A percentile compares a stretch with the other conserved stretches of the same genome.
Conservation (phyloP, 2,797 vertebrate genomes). For the Odontamblyopus lacepedii region DNA sequence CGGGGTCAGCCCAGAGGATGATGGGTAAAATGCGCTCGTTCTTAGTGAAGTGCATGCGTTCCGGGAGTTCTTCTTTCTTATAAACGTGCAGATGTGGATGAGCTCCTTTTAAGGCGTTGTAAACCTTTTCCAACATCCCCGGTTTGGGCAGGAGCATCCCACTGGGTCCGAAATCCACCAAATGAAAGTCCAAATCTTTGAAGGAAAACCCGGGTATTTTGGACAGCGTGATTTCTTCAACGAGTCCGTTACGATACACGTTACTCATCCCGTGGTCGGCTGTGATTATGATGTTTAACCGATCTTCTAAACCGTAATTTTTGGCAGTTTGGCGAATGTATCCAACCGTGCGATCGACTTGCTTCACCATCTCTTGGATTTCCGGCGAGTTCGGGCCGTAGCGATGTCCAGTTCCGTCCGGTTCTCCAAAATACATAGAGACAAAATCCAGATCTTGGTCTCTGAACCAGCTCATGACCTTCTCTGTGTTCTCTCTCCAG, state of each 20-base stretch:
- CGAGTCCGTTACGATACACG: slow-evolving; percentile 58
- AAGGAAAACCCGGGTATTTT: slow-evolving; percentile 81
- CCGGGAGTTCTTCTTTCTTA: slow-evolving; percentile 87
- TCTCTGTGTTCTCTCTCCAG: slow-evolving; percentile 83
- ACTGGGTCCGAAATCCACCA: slow-evolving; percentile 86
- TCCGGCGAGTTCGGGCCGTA: slow-evolving; percentile 84
- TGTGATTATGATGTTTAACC: slow-evolving; percentile 87
- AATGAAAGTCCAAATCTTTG: slow-evolving; percentile 82
- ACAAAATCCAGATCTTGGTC: slow-evolving; percentile 82
- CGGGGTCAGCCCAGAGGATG: slow-evolving; percentile 80
- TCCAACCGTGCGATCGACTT: slow-evolving; percentile 87
- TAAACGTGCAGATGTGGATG: slow-evolving; percentile 87
- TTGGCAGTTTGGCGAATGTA: slow-evolving; percentile 78
- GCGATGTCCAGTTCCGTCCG: slow-evolving; percentile 84
- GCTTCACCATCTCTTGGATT: slow-evolving; percentile 79
- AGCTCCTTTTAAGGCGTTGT: slow-evolving; percentile 76
- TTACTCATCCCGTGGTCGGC: slow-evolving; percentile 90
- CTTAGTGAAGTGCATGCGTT: slow-evolving; percentile 77
- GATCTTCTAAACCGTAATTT: slow-evolving; percentile 50
- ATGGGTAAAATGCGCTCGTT: slow-evolving; percentile 84
- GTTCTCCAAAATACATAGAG: slow-evolving; percentile 90
- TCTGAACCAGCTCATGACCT: slow-evolving; percentile 84
- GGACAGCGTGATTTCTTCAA: slow-evolving; percentile 75
- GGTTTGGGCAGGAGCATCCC: slow-evolving; percentile 88
- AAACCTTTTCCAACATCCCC: slow-evolving; percentile 83